Conservation (phyloP, 2,113 vertebrate species). For the Strigops habroptila region DNA sequence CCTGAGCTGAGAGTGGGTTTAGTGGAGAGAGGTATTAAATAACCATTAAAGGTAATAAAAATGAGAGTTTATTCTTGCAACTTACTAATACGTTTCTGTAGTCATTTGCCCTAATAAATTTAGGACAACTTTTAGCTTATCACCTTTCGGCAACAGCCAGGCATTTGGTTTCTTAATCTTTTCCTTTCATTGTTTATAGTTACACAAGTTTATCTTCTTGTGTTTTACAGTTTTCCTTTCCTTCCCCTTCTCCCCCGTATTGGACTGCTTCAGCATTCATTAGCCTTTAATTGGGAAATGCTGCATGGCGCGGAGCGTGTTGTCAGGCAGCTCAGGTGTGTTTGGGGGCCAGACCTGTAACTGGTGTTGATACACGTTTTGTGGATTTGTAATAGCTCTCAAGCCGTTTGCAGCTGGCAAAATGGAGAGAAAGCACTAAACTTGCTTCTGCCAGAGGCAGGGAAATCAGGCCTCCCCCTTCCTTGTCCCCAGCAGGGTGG, state of each 20-base stretch:
- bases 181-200: not conserved
- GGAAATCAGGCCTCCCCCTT: not conserved
- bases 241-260: not conserved
- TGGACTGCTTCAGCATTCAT: rapidly evolving
- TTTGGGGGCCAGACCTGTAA: not conserved
- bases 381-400: not conserved
- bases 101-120: not conserved
- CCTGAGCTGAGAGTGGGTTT: not conserved
- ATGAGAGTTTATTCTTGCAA: not conserved
- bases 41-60: not conserved
- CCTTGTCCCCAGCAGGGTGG: not conserved
- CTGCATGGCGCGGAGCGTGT: not conserved
- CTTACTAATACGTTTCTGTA: not conserved
- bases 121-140: not conserved
- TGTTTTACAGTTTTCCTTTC: not conserved
- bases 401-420: not conserved
- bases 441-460: not conserved
- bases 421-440: not conserved
- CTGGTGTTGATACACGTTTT: rapidly evolving
- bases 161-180: not conserved
- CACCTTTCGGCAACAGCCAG: not conserved
- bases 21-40: not conserved
- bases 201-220: not conserved
- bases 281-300: not conserved
- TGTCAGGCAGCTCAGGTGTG: not conserved